Evolutionary conservation across 2,888 invertebrate species (phyloP), one percentile per base, ranked within the genome.

Genomic region (Cyclophora punctaria): DNA sequence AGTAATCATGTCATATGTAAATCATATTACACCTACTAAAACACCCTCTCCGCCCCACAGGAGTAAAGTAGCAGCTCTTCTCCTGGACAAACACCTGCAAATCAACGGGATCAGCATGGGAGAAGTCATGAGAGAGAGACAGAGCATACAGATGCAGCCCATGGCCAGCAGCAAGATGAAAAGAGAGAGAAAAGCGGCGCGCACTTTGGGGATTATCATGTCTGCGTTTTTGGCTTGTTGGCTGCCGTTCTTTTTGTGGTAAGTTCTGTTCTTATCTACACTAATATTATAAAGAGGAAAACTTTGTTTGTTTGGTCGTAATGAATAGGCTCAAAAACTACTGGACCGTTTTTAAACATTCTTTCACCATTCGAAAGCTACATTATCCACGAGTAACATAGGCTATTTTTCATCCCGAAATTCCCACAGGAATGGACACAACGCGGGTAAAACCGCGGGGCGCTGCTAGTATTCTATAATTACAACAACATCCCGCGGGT

Each of bases 241-340:
- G 97, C 90, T 97, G 59, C 98, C 98, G 3, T 98, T 98, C 90
- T 98, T 98, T 80, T 89, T 96, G 52, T 98, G 98, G 97, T 95
- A 81, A 89, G 90, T 60, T 2, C 6, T 35, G 44, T 37, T 37
- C 5, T 37, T 20, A 20, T 20, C 2, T n/a, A n/a, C n/a, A n/a
- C n/a, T n/a, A n/a, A n/a, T n/a, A n/a, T n/a, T n/a, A n/a, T n/a
- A n/a, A n/a, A n/a, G n/a, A n/a, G n/a, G n/a, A n/a, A n/a, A n/a
- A n/a, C n/a, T n/a, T n/a, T n/a, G n/a, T n/a, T n/a, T n/a, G n/a
- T n/a, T n/a, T n/a, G n/a, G n/a, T n/a, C n/a, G n/a, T n/a, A n/a
- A n/a, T n/a, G n/a, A n/a, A n/a, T n/a, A n/a, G n/a, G n/a, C n/a
- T n/a, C n/a, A n/a, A n/a, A n/a, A n/a, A n/a, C n/a, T n/a, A n/a